Evolutionary conservation across 2,113 vertebrate genomes (phyloP), one percentile per base, ranked within the genome.

Genomic region (Plotosus lineatus): DNA sequence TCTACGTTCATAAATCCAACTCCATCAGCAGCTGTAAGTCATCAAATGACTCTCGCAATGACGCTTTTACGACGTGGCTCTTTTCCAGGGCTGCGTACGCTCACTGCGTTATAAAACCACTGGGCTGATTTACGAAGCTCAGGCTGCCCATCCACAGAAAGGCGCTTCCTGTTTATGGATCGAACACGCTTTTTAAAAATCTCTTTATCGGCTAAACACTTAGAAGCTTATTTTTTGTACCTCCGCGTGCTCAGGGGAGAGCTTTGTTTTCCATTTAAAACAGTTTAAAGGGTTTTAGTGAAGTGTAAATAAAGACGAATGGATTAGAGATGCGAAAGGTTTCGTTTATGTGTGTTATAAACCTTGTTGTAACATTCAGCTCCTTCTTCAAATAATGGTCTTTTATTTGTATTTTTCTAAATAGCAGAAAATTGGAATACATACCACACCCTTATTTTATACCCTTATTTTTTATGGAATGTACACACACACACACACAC

Each of bases 41-140:
- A 21, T 42, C 46, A 8, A 53, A 55, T n/a, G 33, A 23, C 51
- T 68, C 23, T 68, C 11, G 1, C 61, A 26, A 7, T 82, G 61
- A 76, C 80, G 38, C 80, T 33, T 76, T 82, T 76, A 82, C 28
- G 14, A 61, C 53, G 61, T 76, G 38, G 7, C 9, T 33, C 36
- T 33, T 15, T 63, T 23, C 73, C 7, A 26, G 15, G 68, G 80
- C 33, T 61, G 36, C 26, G 15, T 56, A n/a, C 5, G 1, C 60
- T 50, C 44, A 26, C 79, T 38, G 0, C 4, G 38, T 42, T 51
- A n/a, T 0, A 0, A 42, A 63, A 15, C 1, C 6, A 11, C 38
- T 48, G 1, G 71, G 31, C 17, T 63, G n/a, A 53, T 40, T 66
- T 10, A 40, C 15, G 19, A 21, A 4, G 15, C 4, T 0, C 17